Evolutionary conservation across 1,140 invertebrate genomes (phyloP), one percentile per base, ranked within the genome.

Genomic region (Latrodectus geometricus): DNA sequence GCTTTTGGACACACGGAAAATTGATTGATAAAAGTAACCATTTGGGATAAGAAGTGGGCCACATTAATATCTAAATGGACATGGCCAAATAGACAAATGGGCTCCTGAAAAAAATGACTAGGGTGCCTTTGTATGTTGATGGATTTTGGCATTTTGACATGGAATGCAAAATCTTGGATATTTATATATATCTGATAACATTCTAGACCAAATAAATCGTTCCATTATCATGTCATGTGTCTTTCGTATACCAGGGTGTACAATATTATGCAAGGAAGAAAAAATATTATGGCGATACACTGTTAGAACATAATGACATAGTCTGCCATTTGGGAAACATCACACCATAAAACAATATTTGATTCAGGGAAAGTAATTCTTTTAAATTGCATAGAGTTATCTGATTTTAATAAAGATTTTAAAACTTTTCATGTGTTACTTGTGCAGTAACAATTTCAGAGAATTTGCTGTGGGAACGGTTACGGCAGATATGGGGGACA

Each of bases 41-140:
- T 90, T 89, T 89, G 8, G 74, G 74, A 20, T 91, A 91, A 1
- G 93, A 72, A 0, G 91, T 92, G 0, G 92, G n/a, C n/a, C n/a
- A n/a, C 91, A 12, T 93, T 89, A 1, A 93, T 89, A 89, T 93
- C 92, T 0, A 93, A 87, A 88, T 93, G 91, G 0, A 93, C 87
- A 79, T 92, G 90, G 2, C 88, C 66, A 82, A 93, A 92, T 54
- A 72, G 70, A 4, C 49, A n/a, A 9, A 72, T 48, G 49, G 76
- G 78, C 8, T 54, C 23, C 20, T 76, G 9, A n/a, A 50, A 88
- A 88, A 15, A 61, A 65, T 23, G 49, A 9, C 20, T 73, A 54
- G 3, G 90, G 88, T 15, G 54, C 52, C 74, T 70, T 84, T 8
- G 87, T 88, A 20, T 88, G 88, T 65, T 87, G 35, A 7, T 56